A percentile compares a stretch with the other conserved stretches of the same genome.
phyloP scores from a whole-genome alignment of 2,888 invertebrate genomes.

The Antheraea yamamai region DNA sequence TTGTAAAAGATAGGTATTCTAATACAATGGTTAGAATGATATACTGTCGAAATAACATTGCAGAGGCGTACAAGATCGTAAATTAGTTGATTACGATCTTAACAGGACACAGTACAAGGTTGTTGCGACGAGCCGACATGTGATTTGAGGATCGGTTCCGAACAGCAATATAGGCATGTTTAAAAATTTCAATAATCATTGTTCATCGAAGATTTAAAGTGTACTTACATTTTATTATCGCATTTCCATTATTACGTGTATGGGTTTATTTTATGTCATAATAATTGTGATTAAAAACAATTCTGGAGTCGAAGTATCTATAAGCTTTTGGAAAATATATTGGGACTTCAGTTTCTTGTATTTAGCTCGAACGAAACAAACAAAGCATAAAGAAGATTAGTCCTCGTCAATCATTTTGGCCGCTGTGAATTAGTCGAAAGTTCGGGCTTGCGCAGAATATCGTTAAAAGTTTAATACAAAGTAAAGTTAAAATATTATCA shows the following conservation, averaged over 20 bases:
- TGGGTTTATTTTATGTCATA: not conserved
- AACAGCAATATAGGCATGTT: not conserved
- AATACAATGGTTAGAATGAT: slow-evolving; percentile 10
- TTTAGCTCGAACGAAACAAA: no score
- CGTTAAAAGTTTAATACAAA: no score
- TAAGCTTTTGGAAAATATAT: no score
- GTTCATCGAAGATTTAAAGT: not conserved
- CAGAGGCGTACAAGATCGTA: slow-evolving; percentile 54
- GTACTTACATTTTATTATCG: not conserved
- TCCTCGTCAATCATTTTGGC: no score
- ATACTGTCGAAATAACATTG: slow-evolving; percentile 44
- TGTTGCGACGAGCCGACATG: slow-evolving; percentile 12
- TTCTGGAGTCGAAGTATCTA: not conserved
- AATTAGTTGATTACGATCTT: slow-evolving; percentile 65
- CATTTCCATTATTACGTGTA: not conserved
- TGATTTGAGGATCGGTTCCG: slow-evolving; percentile 17
- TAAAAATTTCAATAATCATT: not conserved
- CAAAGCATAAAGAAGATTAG: no score
- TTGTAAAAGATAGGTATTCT: not conserved
- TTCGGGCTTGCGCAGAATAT: no score
- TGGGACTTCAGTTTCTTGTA: no score
- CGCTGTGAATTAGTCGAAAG: no score
- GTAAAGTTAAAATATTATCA: no score
- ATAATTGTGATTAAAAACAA: not conserved
- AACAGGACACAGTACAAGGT: slow-evolving; percentile 50